Conservation (phyloP, 1,140 invertebrate genomes). For the Ladona fulva region DNA sequence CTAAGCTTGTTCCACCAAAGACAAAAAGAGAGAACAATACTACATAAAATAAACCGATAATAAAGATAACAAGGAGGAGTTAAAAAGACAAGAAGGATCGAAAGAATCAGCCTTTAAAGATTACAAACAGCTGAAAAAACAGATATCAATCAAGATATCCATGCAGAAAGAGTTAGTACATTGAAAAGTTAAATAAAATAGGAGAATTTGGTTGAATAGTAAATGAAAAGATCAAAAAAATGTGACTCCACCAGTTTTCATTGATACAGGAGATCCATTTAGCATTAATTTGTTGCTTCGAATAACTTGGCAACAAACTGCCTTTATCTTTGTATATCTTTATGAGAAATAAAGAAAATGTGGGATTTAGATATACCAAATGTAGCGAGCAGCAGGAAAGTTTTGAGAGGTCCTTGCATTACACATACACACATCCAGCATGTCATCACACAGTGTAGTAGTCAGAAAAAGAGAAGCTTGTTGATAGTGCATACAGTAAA, state of each 20-base stretch:
- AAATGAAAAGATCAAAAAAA: constrained; percentile 20
- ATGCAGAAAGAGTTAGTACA: constrained; percentile 21
- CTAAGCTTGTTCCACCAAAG: constrained; percentile 43
- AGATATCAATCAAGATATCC: constrained; percentile 19
- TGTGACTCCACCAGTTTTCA: constrained; percentile 14
- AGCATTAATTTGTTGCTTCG: constrained; percentile 14
- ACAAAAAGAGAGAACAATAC: constrained; percentile 20
- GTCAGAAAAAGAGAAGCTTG: constrained; percentile 14
- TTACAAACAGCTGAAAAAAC: constrained; percentile 20
- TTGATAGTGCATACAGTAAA: constrained; percentile 14
- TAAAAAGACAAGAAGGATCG: constrained; percentile 16
- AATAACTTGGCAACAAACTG: constrained; percentile 20
- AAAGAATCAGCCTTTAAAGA: constrained; percentile 18
- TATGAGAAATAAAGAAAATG: constrained; percentile 20
- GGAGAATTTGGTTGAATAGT: constrained; percentile 15
- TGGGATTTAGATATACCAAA: not conserved
- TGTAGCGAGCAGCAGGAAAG: constrained; percentile 40
- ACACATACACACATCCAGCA: constrained; percentile 17
- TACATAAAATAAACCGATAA: constrained; percentile 19
- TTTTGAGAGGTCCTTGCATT: constrained; percentile 64
- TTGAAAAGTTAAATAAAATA: constrained; percentile 12
- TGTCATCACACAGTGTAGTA: constrained; percentile 15
- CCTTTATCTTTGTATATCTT: constrained; percentile 20
- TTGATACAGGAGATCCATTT: constrained; percentile 6
- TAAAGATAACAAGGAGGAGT: not conserved